Evolutionary conservation across 2,888 invertebrate genomes (phyloP).

Genomic region (Metalampra italica): DNA sequence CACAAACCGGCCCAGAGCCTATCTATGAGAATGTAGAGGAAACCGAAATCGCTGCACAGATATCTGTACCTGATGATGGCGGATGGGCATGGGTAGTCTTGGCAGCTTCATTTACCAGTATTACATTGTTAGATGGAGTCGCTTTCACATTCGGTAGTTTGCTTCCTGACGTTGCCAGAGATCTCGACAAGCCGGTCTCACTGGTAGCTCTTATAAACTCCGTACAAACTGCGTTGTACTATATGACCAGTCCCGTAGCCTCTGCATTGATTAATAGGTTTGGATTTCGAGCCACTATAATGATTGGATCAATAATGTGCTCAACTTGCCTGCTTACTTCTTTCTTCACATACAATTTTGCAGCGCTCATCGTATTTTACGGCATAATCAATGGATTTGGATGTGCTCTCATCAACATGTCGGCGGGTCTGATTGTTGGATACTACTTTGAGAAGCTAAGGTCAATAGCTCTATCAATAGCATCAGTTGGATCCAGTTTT

Average conservation of each 20-base stretch:
- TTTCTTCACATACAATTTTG: conserved; percentile 45
- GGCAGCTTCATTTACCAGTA: conserved; percentile 1
- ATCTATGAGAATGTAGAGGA: conserved; percentile 1
- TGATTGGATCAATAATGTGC: conserved; percentile 55
- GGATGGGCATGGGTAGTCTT: conserved; percentile 15
- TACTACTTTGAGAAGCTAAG: conserved; percentile 67
- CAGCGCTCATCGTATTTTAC: conserved; percentile 45
- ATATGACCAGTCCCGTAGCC: conserved; percentile 47
- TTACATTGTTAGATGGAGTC: conserved; percentile 6
- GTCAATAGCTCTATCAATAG: conserved; percentile 50
- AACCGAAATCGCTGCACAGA: conserved; percentile 6
- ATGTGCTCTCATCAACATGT: conserved; percentile 53
- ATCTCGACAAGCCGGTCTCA: conserved; percentile 39
- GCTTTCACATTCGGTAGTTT: conserved; percentile 4
- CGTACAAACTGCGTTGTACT: conserved; percentile 54
- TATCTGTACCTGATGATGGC: conserved; percentile 9
- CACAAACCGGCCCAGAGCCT: too few species aligned
- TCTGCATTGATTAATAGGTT: conserved; percentile 66
- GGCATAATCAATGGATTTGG: conserved; percentile 54
- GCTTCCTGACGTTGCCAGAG: conserved; percentile 37
- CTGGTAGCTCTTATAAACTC: conserved; percentile 57
- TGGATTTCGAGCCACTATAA: conserved; percentile 58
- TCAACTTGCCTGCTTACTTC: conserved; percentile 44
- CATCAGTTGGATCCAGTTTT: conserved; percentile 52
- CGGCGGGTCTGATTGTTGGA: conserved; percentile 53